These are phyloP conservation scores for Dynastes tityus DNA, from an alignment of 2,888 invertebrate genomes.

Conservation along the genomic window DNA sequence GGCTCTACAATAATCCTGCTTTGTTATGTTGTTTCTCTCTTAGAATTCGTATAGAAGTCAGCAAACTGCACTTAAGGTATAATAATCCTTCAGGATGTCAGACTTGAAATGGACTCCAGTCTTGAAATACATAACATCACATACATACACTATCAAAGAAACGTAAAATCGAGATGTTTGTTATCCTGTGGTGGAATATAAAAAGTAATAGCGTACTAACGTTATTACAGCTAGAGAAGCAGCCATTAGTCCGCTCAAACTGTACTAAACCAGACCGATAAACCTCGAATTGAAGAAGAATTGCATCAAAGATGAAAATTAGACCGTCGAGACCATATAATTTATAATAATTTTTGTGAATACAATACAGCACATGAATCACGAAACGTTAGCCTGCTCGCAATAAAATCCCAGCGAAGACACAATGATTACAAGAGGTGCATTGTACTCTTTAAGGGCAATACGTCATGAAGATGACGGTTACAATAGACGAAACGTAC, in stretches of 20 bases:
- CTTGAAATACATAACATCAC: not conserved
- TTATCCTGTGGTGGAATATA: slow-evolving; percentile 12
- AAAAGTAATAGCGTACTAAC: slow-evolving; percentile 39
- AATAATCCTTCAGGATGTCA: slow-evolving; percentile 12
- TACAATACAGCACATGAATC: slow-evolving; percentile 37
- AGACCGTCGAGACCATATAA: slow-evolving; percentile 26
- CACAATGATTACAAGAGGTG: slow-evolving; percentile 52
- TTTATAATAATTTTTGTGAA: slow-evolving; percentile 42
- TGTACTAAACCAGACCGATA: slow-evolving; percentile 29
- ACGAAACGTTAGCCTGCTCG: slow-evolving; percentile 26
- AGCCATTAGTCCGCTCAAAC: slow-evolving; percentile 25
- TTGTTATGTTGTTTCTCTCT: not conserved
- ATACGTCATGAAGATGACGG: slow-evolving; percentile 53
- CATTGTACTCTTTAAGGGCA: slow-evolving; percentile 51
- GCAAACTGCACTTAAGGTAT: slow-evolving; percentile 19
- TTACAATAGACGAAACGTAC: slow-evolving; percentile 49
- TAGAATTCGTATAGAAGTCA: not conserved
- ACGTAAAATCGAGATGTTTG: slow-evolving; percentile 24
- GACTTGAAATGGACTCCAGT: not conserved
- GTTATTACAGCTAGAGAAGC: slow-evolving; percentile 19
- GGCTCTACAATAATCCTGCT: not conserved
- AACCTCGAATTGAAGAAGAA: slow-evolving; percentile 27
- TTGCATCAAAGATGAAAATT: slow-evolving; percentile 30
- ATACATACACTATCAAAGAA: slow-evolving; percentile 21
- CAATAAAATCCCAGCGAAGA: slow-evolving; percentile 30